Evolutionary conservation across 2,113 vertebrate genomes (phyloP), one percentile per base, ranked within the genome.

Genomic region (Clarias batrachus): DNA sequence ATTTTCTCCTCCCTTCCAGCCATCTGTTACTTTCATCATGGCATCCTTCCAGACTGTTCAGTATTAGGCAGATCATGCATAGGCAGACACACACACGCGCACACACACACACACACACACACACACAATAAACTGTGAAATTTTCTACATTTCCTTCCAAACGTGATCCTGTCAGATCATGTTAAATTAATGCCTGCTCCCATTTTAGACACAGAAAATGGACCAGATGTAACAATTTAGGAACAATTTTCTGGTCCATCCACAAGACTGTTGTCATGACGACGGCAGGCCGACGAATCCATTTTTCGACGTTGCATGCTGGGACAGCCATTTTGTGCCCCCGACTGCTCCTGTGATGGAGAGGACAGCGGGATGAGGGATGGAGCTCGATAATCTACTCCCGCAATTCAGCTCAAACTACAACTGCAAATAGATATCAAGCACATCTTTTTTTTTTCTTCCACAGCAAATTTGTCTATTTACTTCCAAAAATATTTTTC

Each of bases 251-350:
- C 78, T 76, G 73, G 80, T 86, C 86, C 85, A 80, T 86, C 77
- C 52, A 60, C 81, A 81, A 71, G 78, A 37, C 83, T 77, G 90
- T 92, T 89, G 91, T 86, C 90, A 91, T 91, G 89, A 80, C 89
- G 90, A 90, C 91, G 7, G 13, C 41, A 82, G 70, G 63, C 57
- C 85, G 85, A 82, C 82, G 81, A 89, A 87, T 81, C 74, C 80
- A 83, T 87, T 86, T 82, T 37, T 77, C 48, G 65, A 82, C 23
- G 27, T 19, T 66, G 81, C 68, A 63, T 84, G 65, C 60, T 73
- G 85, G 85, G 27, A 85, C 87, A 25, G 82, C 88, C 87, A 77
- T 82, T 87, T 87, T 85, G 62, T 88, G 77, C 87, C 86, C 73
- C 86, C 79, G 21, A 83, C 66, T 80, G 84, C 56, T 79, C 17